Conservation (phyloP, 2,797 vertebrate genomes). For the Neostethus bicornis region DNA sequence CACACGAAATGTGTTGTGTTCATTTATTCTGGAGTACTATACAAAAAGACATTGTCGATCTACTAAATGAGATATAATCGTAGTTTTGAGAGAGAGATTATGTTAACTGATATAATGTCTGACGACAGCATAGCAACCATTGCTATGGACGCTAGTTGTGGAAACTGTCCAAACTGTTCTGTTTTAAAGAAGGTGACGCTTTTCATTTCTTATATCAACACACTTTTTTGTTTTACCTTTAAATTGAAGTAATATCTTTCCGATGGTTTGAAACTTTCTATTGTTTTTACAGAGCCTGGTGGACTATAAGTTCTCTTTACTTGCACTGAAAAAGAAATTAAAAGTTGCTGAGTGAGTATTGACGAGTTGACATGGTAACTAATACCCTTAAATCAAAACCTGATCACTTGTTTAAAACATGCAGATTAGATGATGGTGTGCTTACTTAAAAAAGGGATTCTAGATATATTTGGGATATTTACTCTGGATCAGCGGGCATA, state of each 20-base stretch:
- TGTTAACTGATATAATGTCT: constrained; percentile 88
- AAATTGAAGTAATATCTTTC: too few relatives aligned
- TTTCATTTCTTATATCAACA: neutral
- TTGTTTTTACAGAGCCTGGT: constrained; percentile 84
- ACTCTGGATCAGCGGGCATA: too few relatives aligned
- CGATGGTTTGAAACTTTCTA: neutral
- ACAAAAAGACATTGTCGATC: neutral
- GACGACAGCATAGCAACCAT: constrained; percentile 83
- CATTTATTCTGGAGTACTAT: constrained; percentile 7
- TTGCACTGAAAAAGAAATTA: constrained; percentile 94
- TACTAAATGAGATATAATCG: neutral
- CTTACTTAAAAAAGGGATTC: too few relatives aligned
- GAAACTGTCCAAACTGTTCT: constrained; percentile 85
- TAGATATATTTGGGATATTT: too few relatives aligned
- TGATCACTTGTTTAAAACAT: neutral
- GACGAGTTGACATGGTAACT: neutral
- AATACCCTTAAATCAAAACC: accelerated
- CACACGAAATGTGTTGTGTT: constrained; percentile 76
- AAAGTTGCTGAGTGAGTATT: constrained; percentile 91
- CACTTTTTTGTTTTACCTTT: too few relatives aligned
- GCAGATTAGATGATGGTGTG: neutral
- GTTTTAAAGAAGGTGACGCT: constrained; percentile 79
- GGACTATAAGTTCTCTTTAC: constrained; percentile 90
- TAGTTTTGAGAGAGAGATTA: neutral
- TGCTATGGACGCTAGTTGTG: constrained; percentile 79